These are phyloP conservation scores for Adelges cooleyi DNA, from an alignment of 1,140 invertebrate species.

Conservation along the genomic window DNA sequence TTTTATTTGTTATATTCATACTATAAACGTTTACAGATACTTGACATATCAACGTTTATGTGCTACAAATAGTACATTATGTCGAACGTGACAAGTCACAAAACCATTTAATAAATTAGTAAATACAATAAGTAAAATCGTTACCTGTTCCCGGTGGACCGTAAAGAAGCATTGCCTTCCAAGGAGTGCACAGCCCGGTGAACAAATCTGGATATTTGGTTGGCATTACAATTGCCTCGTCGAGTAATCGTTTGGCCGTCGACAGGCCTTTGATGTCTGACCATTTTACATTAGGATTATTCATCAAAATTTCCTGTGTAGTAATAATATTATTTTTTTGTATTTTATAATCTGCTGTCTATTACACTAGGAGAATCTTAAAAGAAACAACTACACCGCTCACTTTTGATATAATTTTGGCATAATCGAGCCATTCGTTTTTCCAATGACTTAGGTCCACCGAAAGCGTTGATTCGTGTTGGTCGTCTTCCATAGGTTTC, in stretches of 20 bases:
- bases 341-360: neutral
- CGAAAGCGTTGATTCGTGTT: slow-evolving; percentile 37
- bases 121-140: too few relatives aligned
- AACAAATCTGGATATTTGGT: slow-evolving; percentile 76
- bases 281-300: slow-evolving; percentile 54
- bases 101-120: too few relatives aligned
- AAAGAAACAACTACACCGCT: slow-evolving; percentile 30
- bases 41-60: too few relatives aligned
- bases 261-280: slow-evolving; percentile 61
- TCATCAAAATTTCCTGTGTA: slow-evolving; percentile 51
- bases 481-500: slow-evolving; percentile 31
- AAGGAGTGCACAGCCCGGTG: slow-evolving; percentile 60
- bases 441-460: slow-evolving; percentile 38
- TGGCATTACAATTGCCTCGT: slow-evolving; percentile 80
- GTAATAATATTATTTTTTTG: neutral
- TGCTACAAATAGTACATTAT: too few relatives aligned
- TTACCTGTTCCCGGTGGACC: slow-evolving; percentile 66
- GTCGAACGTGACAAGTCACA: too few relatives aligned
- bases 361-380: too few relatives aligned
- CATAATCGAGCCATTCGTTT: slow-evolving; percentile 44
- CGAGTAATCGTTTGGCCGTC: slow-evolving; percentile 68
- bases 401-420: slow-evolving; percentile 44
- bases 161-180: slow-evolving; percentile 62
- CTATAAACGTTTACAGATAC: too few relatives aligned
- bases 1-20: too few relatives aligned